These are phyloP conservation scores for Ommatoiulus sabulosus DNA, from an alignment of 2,888 invertebrate genomes.

Conservation along the genomic window DNA sequence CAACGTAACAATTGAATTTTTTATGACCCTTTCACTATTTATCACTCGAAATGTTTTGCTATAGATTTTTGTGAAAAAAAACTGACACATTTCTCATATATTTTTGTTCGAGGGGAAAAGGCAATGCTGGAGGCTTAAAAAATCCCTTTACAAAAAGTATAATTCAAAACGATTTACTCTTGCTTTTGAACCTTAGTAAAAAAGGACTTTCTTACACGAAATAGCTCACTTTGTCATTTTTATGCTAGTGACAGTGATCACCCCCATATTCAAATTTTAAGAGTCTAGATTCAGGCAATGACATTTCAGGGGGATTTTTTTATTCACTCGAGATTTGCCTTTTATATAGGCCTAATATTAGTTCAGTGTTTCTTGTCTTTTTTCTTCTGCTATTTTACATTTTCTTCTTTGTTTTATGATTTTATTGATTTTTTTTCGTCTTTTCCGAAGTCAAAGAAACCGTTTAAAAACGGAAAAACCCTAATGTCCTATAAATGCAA, in stretches of 20 bases:
- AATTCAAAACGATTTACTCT: constrained; percentile 3
- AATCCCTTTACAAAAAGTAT: neutral
- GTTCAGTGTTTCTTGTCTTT: constrained; percentile 39
- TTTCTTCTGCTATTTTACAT: constrained; percentile 32
- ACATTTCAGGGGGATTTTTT: constrained; percentile 29
- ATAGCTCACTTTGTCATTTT: constrained; percentile 39
- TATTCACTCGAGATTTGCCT: constrained; percentile 24
- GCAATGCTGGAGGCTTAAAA: neutral
- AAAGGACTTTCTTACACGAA: neutral
- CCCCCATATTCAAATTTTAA: constrained; percentile 39
- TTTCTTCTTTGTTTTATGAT: constrained; percentile 35
- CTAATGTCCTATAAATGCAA: neutral
- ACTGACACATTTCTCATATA: constrained; percentile 7
- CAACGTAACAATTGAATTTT: neutral
- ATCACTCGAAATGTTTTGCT: constrained; percentile 1
- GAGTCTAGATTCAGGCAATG: constrained; percentile 3
- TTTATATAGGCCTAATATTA: constrained; percentile 4
- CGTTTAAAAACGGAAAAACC: neutral
- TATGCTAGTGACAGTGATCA: neutral
- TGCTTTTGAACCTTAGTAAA: constrained; percentile 21
- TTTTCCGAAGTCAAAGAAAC: neutral
- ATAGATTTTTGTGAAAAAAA: constrained; percentile 13
- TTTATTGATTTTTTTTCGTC: constrained; percentile 8
- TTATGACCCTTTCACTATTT: constrained; percentile 24
- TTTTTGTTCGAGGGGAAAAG: constrained; percentile 3